A percentile compares a stretch with the other conserved stretches of the same genome.
These are phyloP conservation scores for Polypterus senegalus DNA, from an alignment of 2,113 vertebrate species.

Conservation along the genomic window DNA sequence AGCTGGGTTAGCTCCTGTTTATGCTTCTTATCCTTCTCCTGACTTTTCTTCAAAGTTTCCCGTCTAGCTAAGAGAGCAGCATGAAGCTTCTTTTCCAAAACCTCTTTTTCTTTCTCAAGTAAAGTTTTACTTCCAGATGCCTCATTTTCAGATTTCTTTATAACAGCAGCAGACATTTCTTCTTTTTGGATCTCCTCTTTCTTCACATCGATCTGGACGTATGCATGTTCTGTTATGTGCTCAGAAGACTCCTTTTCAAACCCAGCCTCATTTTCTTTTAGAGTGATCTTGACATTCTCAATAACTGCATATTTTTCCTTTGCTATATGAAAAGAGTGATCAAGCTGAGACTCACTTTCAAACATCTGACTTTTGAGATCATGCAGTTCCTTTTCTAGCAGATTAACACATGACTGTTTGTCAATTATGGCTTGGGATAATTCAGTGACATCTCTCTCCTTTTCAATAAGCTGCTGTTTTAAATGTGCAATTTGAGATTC, in stretches of 20 bases:
- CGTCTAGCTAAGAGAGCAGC: slow-evolving; percentile 46
- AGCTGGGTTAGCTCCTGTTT: slow-evolving; percentile 40
- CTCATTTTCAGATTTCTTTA: slow-evolving; percentile 8
- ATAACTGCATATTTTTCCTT: slow-evolving; percentile 42
- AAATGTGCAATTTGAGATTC: slow-evolving; percentile 34
- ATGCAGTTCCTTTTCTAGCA: slow-evolving; percentile 27
- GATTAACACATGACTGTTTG: slow-evolving; percentile 24
- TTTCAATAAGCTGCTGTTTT: slow-evolving; percentile 42
- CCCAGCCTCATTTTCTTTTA: slow-evolving; percentile 30
- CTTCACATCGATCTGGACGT: slow-evolving; percentile 30
- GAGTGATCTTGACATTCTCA: slow-evolving; percentile 32
- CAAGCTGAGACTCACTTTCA: slow-evolving; percentile 41
- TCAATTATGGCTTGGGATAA: slow-evolving; percentile 27
- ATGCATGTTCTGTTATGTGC: slow-evolving; percentile 37
- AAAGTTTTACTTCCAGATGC: slow-evolving; percentile 15
- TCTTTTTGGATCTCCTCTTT: slow-evolving; percentile 27
- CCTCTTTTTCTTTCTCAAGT: slow-evolving; percentile 46
- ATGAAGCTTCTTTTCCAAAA: slow-evolving; percentile 53
- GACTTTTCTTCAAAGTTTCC: slow-evolving; percentile 39
- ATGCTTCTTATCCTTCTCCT: slow-evolving; percentile 40
- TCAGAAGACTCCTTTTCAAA: slow-evolving; percentile 35
- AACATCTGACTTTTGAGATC: slow-evolving; percentile 29
- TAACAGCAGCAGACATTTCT: slow-evolving; percentile 14
- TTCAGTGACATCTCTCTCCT: slow-evolving; percentile 37
- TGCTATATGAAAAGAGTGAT: slow-evolving; percentile 34